A percentile compares a stretch with the other conserved stretches of the same genome.
phyloP scores from a whole-genome alignment of 1,140 invertebrate species.

The Aporrectodea caliginosa region DNA sequence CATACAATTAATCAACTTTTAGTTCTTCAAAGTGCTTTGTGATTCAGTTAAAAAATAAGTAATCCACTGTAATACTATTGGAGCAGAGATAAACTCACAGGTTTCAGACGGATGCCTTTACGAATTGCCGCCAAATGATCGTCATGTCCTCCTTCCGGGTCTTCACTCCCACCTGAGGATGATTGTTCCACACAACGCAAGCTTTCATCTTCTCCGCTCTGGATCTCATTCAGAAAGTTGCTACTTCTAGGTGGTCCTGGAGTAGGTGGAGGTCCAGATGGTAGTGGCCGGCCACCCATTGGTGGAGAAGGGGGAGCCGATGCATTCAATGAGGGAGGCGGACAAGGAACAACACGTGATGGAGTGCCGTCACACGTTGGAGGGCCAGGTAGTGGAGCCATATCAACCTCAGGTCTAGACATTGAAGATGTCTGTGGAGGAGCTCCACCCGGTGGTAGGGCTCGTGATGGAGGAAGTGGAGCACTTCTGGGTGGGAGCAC shows the following conservation, averaged over 20 bases:
- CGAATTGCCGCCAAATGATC: slow-evolving; percentile 3
- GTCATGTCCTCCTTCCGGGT: not conserved
- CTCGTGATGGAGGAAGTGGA: not conserved
- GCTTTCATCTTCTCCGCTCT: not conserved
- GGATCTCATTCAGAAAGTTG: slow-evolving; percentile 10
- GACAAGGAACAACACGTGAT: slow-evolving; percentile 5
- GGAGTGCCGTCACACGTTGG: not conserved
- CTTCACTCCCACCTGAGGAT: not conserved
- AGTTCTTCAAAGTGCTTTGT: too few species aligned
- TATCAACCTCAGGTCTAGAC: not conserved
- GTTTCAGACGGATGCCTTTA: slow-evolving; percentile 22
- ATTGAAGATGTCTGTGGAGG: not conserved
- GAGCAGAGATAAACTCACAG: not conserved
- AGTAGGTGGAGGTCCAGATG: not conserved
- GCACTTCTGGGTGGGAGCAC: not conserved
- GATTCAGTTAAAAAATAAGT: too few species aligned
- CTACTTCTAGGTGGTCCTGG: not conserved
- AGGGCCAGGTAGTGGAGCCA: slow-evolving; percentile 32
- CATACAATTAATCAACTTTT: too few species aligned
- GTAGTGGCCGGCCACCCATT: slow-evolving; percentile 9
- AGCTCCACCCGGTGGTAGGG: not conserved
- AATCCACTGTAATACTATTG: too few species aligned
- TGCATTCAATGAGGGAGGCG: not conserved
- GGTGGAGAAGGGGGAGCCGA: slow-evolving; percentile 19
- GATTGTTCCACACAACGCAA: not conserved